Percentiles rank a stretch among this genome's conserved stretches.
Conservation (phyloP, 2,888 invertebrate genomes). For the Mythimna pallens region DNA sequence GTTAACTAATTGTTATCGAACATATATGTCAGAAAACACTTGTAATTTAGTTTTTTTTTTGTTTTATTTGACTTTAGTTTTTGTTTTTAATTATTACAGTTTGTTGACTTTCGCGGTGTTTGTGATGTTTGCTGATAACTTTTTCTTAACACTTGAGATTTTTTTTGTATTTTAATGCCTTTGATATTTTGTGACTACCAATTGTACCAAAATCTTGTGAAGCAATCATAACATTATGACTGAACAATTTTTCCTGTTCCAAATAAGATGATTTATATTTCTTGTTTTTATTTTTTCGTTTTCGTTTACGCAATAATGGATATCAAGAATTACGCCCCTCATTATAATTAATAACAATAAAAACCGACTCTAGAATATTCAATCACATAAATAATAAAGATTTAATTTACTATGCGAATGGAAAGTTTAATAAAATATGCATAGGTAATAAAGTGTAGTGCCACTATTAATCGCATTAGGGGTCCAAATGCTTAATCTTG, state of each 20-base stretch:
- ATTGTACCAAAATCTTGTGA: background rate
- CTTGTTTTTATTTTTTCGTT: conserved; percentile 16
- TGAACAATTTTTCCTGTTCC: conserved; percentile 36
- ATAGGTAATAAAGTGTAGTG: conserved; percentile 43
- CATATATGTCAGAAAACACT: conserved; percentile 49
- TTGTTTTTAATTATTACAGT: conserved; percentile 1
- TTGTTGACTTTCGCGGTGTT: background rate
- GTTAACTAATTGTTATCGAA: conserved; percentile 71
- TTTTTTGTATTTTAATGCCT: background rate
- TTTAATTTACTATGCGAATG: conserved; percentile 46
- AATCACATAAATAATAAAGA: conserved; percentile 41
- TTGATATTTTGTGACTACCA: background rate
- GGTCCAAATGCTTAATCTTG: conserved; percentile 63
- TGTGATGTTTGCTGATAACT: background rate
- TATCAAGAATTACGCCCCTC: conserved; percentile 27
- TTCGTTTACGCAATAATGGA: conserved; percentile 23
- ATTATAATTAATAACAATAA: conserved; percentile 40
- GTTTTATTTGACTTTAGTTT: conserved; percentile 21
- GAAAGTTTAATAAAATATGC: conserved; percentile 49
- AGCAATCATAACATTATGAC: conserved; percentile 29
- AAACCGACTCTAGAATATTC: conserved; percentile 27
- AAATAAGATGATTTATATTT: conserved; percentile 32
- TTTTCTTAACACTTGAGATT: background rate
- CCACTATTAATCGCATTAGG: conserved; percentile 61
- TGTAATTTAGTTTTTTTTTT: conserved; percentile 37